Conservation (phyloP, 2,113 vertebrate species). For the Upupa epops region DNA sequence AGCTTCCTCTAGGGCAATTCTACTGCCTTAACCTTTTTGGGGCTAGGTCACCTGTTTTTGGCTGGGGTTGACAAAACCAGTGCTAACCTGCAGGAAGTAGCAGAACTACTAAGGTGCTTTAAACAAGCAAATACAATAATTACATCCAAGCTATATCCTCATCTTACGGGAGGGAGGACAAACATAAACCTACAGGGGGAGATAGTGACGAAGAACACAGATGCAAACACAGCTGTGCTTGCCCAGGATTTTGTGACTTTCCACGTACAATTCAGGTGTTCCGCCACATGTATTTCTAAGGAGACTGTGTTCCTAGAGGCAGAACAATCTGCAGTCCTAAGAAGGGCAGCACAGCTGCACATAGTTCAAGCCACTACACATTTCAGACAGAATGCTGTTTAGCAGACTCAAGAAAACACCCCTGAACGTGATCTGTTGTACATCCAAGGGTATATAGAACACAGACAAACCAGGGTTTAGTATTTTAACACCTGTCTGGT, state of each 20-base stretch:
- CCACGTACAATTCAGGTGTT: not conserved
- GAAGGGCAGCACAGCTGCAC: conserved; percentile 33
- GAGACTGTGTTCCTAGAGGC: not conserved
- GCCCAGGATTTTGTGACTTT: not conserved
- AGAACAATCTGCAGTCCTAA: not conserved
- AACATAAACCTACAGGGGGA: not conserved
- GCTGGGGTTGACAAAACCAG: not conserved
- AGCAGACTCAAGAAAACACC: not conserved
- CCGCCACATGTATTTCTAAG: conserved; percentile 13
- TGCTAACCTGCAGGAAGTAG: not conserved
- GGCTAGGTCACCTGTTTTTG: not conserved
- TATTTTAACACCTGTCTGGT: not conserved
- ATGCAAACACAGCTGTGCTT: conserved; percentile 33
- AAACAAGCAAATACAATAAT: not conserved
- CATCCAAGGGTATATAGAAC: not conserved
- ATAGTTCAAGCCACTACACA: not conserved
- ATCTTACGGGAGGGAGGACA: not conserved
- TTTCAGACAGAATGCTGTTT: not conserved
- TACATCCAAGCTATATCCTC: not conserved
- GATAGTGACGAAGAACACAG: not conserved
- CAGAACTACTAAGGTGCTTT: not conserved
- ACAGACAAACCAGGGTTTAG: not conserved
- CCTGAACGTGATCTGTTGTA: not conserved
- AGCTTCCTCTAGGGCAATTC: not conserved
- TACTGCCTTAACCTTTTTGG: not conserved